These are phyloP conservation scores for Acleris literana DNA, from an alignment of 2,888 invertebrate genomes.

Conservation along the genomic window DNA sequence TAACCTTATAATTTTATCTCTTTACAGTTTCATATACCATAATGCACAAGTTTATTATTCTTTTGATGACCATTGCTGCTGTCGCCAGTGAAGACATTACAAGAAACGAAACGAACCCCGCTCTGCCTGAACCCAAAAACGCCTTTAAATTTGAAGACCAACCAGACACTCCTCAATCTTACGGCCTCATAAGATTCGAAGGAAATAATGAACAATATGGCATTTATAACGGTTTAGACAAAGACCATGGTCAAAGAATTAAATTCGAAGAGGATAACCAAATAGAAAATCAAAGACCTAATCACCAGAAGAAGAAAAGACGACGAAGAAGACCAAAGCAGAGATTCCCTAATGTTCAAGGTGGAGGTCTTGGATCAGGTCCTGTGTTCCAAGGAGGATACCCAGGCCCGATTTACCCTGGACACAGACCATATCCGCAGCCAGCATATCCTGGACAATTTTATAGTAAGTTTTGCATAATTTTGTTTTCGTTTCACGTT, in stretches of 20 bases:
- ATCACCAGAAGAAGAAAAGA: conserved; percentile 49
- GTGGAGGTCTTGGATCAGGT: neutral
- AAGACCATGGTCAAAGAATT: conserved; percentile 11
- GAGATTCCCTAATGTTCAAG: conserved; percentile 10
- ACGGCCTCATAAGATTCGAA: conserved; percentile 32
- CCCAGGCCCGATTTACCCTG: conserved; percentile 33
- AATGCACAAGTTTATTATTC: neutral
- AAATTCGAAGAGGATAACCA: conserved; percentile 46
- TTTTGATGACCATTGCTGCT: neutral
- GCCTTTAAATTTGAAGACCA: conserved; percentile 47
- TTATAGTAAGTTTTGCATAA: conserved; percentile 17
- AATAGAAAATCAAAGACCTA: conserved; percentile 36
- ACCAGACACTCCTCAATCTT: neutral
- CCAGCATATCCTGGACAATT: conserved; percentile 39
- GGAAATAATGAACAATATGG: conserved; percentile 6
- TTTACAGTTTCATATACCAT: too few species aligned
- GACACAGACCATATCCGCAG: conserved; percentile 25
- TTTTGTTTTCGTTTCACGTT: neutral
- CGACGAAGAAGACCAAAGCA: conserved; percentile 46
- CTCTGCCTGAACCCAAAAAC: conserved; percentile 14
- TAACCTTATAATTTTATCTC: too few species aligned
- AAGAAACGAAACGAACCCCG: neutral
- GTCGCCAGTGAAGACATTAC: neutral
- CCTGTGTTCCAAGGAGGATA: conserved; percentile 10
- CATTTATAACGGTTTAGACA: neutral